Percentiles rank a stretch among this genome's conserved stretches.
Conservation (phyloP, 2,113 vertebrate genomes). For the Rostratula benghalensis region DNA sequence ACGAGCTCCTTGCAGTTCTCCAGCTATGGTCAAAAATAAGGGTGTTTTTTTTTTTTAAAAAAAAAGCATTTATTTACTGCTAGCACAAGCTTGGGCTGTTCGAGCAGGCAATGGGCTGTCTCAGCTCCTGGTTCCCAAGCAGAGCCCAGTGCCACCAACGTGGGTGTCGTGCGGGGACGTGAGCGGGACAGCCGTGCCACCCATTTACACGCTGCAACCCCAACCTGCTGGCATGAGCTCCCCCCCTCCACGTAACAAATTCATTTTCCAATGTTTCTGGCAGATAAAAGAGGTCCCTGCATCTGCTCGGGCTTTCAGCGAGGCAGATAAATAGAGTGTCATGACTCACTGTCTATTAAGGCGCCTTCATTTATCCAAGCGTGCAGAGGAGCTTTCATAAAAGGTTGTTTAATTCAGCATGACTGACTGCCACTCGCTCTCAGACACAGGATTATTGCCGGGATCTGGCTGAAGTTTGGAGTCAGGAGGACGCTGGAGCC, state of each 20-base stretch:
- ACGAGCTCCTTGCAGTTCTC: not conserved
- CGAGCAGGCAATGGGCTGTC: not conserved
- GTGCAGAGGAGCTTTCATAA: not conserved
- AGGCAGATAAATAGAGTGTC: constrained; percentile 10
- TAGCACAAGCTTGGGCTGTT: not conserved
- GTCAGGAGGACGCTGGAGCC: not conserved
- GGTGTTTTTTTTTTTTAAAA: not conserved
- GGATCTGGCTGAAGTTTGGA: not conserved
- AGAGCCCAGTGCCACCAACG: not conserved
- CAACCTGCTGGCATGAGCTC: not conserved
- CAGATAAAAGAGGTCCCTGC: constrained; percentile 16
- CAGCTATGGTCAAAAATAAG: not conserved
- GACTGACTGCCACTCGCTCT: not conserved
- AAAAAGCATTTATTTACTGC: not conserved
- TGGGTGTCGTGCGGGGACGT: fast-evolving
- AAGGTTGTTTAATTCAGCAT: not conserved
- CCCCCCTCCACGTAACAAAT: not conserved
- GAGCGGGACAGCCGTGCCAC: not conserved
- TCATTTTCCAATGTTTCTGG: not conserved
- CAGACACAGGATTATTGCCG: not conserved
- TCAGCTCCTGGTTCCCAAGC: not conserved
- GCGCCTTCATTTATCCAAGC: not conserved
- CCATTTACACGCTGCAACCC: not conserved
- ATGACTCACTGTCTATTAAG: not conserved
- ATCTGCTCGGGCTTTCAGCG: not conserved